A percentile compares a stretch with the other conserved stretches of the same genome.
Evolutionary conservation across 2,797 vertebrate genomes (phyloP).

Genomic region (Babyrousa celebensis): DNA sequence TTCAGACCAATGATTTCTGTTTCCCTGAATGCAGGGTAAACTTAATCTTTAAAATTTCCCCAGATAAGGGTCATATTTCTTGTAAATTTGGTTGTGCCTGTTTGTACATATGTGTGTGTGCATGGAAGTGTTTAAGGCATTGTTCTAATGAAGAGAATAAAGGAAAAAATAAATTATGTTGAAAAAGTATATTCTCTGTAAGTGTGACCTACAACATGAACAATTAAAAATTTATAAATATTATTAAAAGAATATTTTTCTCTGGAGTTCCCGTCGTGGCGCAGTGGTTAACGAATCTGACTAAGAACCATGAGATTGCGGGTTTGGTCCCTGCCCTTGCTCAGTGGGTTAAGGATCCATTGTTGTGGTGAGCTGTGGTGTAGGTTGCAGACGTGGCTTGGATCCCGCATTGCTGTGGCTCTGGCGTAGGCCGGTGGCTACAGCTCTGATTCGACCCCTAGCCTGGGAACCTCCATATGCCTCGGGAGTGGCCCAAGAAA

Average conservation of each 20-base stretch:
- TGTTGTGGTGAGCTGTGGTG: too few relatives aligned
- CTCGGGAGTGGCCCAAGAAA: too few relatives aligned
- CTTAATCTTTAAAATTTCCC: neutral
- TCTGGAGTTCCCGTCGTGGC: neutral
- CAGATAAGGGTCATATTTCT: neutral
- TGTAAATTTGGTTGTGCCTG: neutral
- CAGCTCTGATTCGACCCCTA: too few relatives aligned
- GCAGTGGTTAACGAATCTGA: too few relatives aligned
- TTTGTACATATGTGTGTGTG: neutral
- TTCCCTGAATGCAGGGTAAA: neutral
- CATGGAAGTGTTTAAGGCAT: neutral
- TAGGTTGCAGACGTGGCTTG: too few relatives aligned
- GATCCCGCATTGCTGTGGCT: too few relatives aligned
- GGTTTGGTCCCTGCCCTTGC: too few relatives aligned
- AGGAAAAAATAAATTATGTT: neutral
- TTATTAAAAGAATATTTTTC: constrained; percentile 23
- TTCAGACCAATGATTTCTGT: neutral
- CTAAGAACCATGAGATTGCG: too few relatives aligned
- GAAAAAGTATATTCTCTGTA: neutral
- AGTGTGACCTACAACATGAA: neutral
- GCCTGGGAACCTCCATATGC: too few relatives aligned
- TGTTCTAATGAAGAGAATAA: neutral
- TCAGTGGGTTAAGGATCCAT: too few relatives aligned
- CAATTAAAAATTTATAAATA: neutral
- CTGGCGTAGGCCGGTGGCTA: too few relatives aligned